phyloP scores from a whole-genome alignment of 2,888 invertebrate species.

The Melangyna quadrimaculata region DNA sequence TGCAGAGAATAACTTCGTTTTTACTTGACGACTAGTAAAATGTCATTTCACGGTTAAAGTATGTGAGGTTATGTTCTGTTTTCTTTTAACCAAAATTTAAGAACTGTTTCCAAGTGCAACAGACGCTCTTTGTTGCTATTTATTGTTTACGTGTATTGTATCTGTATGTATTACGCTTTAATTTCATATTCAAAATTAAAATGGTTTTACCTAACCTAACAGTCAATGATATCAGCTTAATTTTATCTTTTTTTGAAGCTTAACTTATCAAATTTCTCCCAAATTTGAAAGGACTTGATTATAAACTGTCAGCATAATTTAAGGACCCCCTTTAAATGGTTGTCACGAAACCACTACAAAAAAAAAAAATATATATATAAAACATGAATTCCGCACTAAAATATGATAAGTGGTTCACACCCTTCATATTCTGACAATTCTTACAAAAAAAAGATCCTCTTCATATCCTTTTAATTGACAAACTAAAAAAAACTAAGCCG shows the following conservation, averaged over 20 bases:
- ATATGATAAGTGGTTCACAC: constrained; percentile 43
- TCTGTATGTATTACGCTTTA: too few species aligned
- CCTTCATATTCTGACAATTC: constrained; percentile 14
- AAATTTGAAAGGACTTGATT: background rate
- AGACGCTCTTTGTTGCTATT: too few species aligned
- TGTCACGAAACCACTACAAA: background rate
- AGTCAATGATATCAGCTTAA: background rate
- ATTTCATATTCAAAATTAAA: too few species aligned
- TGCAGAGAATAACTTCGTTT: too few species aligned
- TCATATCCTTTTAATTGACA: constrained; percentile 38
- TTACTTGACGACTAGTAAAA: too few species aligned
- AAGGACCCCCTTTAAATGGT: background rate
- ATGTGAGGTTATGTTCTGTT: too few species aligned
- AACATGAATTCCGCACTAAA: background rate
- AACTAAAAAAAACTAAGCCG: constrained; percentile 5
- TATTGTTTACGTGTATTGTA: too few species aligned
- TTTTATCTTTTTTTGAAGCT: background rate
- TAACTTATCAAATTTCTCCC: background rate
- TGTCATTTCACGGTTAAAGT: too few species aligned
- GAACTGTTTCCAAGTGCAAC: too few species aligned
- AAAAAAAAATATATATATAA: background rate
- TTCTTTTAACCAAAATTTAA: too few species aligned
- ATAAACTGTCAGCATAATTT: background rate
- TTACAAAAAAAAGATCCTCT: constrained; percentile 8
- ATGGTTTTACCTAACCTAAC: too few species aligned